These are phyloP conservation scores for Pangasius sanitwongsei DNA, from an alignment of 2,797 vertebrate genomes.

Conservation along the genomic window DNA sequence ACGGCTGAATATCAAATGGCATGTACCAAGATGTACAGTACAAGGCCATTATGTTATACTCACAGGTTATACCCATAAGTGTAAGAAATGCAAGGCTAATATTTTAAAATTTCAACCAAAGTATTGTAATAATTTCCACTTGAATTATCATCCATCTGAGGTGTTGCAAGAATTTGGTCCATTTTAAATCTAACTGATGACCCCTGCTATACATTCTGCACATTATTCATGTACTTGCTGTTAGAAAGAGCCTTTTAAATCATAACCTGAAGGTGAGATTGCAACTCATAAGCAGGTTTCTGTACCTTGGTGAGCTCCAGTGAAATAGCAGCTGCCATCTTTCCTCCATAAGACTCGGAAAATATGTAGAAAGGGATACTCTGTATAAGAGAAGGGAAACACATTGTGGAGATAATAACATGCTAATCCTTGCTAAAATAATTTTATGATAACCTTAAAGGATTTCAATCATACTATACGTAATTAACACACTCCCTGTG, in stretches of 20 bases:
- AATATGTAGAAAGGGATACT: slow-evolving; percentile 91
- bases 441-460: background rate
- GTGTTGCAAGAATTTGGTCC: background rate
- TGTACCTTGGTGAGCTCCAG: slow-evolving; percentile 84
- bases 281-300: too few relatives aligned
- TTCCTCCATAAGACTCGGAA: slow-evolving; percentile 96
- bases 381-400: slow-evolving; percentile 65
- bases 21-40: too few relatives aligned
- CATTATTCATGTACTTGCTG: background rate
- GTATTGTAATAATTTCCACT: background rate
- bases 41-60: too few relatives aligned
- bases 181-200: background rate
- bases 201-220: background rate
- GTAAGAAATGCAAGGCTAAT: too few relatives aligned
- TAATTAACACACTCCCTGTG: background rate
- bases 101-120: background rate
- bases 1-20: too few relatives aligned
- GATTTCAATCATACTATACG: background rate
- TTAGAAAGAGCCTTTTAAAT: background rate
- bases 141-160: background rate
- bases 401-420: background rate
- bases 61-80: too few relatives aligned
- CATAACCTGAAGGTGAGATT: background rate
- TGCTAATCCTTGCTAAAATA: background rate
- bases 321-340: slow-evolving; percentile 92